Evolutionary conservation across 2,113 vertebrate species (phyloP), one percentile per base, ranked within the genome.

Genomic region (Nyctibius bracteatus): DNA sequence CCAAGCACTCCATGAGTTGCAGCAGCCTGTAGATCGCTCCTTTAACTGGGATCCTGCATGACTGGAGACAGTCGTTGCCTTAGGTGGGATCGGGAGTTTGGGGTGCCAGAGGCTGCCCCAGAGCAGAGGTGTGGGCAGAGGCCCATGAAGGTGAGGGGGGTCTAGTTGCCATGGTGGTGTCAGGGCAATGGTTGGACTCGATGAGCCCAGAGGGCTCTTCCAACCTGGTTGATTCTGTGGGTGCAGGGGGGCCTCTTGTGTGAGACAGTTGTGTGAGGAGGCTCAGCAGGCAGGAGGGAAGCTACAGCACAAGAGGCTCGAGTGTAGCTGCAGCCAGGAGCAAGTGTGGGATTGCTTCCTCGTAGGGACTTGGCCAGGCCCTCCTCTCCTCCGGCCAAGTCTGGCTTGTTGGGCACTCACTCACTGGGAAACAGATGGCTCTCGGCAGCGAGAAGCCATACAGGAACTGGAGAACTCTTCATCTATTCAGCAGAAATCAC

Each of bases 11-110:
- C 23, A 1, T 9, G 78, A 41, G 43, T 23, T 27, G 33, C 2
- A 3, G 31, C 10, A 67, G 52, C 14, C 25, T 0, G 1, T 3
- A 10, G 15, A 9, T 74, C 1, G 1, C 54, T 43, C 30, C 24
- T 82, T 12, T 19, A 33, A 8, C 41, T 58, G 46, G 22, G 39
- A 30, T 78, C 25, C 39, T 21, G 7, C 37, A 3, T 1, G 1
- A 7, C 16, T 33, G 46, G 35, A 59, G 63, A 1, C 23, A 13
- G 30, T 57, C 23, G 3, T 30, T 52, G 35, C 2, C 1, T 2
- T 44, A 44, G 55, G n/a, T 30, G 30, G 73, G 30, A 39, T 55
- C 0, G 1, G 66, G 37, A 58, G 16, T 81, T 58, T 52, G 43
- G 37, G 41, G 14, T 55, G 19, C 28, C 30, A 23, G 18, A 22